Percentiles rank a stretch among this genome's conserved stretches.
These are phyloP conservation scores for Synergus gifuensis DNA, from an alignment of 2,888 invertebrate species.

Conservation along the genomic window DNA sequence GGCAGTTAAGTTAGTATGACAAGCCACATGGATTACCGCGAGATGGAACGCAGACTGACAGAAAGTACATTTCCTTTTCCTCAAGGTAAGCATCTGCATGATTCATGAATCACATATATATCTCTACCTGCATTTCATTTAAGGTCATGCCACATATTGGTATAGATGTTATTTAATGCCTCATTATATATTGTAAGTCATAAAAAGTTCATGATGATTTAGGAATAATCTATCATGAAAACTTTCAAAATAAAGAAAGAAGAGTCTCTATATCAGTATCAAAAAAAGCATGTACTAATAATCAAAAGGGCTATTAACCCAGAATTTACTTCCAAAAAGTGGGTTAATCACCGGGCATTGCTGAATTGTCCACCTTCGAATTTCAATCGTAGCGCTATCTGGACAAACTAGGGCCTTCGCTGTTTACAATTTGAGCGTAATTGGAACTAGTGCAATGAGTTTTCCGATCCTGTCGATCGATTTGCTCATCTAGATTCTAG, in stretches of 20 bases:
- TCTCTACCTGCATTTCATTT: not conserved
- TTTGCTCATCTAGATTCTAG: constrained; percentile 3
- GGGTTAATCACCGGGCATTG: constrained; percentile 23
- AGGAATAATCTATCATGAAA: too few relatives aligned
- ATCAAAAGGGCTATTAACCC: not conserved
- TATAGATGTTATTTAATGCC: not conserved
- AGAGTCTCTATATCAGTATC: too few relatives aligned
- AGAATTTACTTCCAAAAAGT: constrained; percentile 18
- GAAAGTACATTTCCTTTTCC: constrained; percentile 21
- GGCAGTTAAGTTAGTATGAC: not conserved
- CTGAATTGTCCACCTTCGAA: constrained; percentile 12
- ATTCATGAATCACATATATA: constrained; percentile 19
- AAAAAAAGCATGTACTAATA: not conserved
- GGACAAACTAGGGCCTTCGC: not conserved
- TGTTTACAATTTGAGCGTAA: constrained; percentile 19
- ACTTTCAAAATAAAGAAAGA: too few relatives aligned
- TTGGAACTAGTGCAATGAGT: constrained; percentile 1
- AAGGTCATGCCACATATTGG: not conserved
- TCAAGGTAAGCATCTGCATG: constrained; percentile 23
- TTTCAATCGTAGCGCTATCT: constrained; percentile 7
- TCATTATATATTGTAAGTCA: not conserved
- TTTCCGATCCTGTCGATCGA: constrained; percentile 20
- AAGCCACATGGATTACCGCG: not conserved
- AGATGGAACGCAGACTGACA: constrained; percentile 1
- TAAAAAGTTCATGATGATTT: too few relatives aligned